Conservation (phyloP, 2,797 vertebrate genomes). For the Australoheros facetus region DNA sequence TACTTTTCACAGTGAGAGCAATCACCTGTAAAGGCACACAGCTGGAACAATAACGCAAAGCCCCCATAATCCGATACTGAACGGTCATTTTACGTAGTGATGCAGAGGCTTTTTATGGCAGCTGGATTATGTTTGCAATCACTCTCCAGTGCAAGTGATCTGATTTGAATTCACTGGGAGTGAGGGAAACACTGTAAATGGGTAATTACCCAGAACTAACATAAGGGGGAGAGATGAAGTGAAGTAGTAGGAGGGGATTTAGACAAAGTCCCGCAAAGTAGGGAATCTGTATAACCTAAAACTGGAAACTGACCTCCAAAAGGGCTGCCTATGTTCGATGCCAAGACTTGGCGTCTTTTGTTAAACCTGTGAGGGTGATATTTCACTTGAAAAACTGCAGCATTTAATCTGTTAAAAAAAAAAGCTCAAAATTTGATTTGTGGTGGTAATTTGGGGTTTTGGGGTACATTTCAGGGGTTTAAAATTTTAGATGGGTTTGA, state of each 20-base stretch:
- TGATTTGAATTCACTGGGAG: slow-evolving; percentile 52
- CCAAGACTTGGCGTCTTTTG: not conserved
- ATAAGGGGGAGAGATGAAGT: slow-evolving; percentile 24
- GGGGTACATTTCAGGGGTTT: not conserved
- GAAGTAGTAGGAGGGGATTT: slow-evolving; percentile 28
- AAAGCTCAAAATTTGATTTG: not conserved
- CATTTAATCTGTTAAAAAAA: not conserved
- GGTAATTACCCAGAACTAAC: slow-evolving; percentile 62
- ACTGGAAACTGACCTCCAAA: slow-evolving; percentile 41
- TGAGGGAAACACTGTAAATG: slow-evolving; percentile 37
- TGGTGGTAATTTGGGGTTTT: not conserved
- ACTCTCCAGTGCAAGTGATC: slow-evolving; percentile 33
- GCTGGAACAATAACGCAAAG: slow-evolving; percentile 26
- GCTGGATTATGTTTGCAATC: slow-evolving; percentile 45
- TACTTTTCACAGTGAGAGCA: slow-evolving; percentile 8
- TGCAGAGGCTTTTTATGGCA: slow-evolving; percentile 36
- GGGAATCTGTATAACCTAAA: not conserved
- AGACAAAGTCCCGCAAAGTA: slow-evolving; percentile 24
- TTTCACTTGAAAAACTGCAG: not conserved
- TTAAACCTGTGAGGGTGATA: not conserved
- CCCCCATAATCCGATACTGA: slow-evolving; percentile 15
- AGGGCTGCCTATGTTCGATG: not conserved
- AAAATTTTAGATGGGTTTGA: not conserved
- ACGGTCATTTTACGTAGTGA: not conserved
- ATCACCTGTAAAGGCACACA: slow-evolving; percentile 47